Evolutionary conservation across 2,888 invertebrate species (phyloP).

Genomic region (Mesorhabditis sp.): DNA sequence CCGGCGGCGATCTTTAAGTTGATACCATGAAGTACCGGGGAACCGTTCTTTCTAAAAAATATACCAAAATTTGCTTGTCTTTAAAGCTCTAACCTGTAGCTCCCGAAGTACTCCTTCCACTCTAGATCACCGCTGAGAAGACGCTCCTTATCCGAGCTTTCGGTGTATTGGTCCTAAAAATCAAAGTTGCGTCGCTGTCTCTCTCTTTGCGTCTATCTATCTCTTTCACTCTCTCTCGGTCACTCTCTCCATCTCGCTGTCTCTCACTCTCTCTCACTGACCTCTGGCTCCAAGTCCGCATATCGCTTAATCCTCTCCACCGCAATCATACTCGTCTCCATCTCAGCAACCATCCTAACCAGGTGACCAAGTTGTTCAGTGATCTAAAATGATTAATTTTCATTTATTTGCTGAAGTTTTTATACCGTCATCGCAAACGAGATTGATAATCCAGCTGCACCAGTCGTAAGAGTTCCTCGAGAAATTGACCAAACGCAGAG

Average conservation of each 20-base stretch:
- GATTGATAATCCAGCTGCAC: not conserved
- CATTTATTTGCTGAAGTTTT: not conserved
- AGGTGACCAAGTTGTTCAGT: not conserved
- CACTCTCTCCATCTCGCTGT: not conserved
- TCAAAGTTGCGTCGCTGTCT: no score
- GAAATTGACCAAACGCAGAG: conserved; percentile 2
- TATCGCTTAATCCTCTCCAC: conserved; percentile 4
- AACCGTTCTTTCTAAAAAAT: not conserved
- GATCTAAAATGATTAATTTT: not conserved
- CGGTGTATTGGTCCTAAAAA: not conserved
- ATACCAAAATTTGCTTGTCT: not conserved
- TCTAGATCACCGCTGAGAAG: not conserved
- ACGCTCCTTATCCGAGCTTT: not conserved
- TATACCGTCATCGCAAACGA: not conserved
- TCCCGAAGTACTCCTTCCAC: not conserved
- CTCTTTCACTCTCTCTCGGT: not conserved
- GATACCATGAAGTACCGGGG: not conserved
- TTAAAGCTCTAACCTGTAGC: not conserved
- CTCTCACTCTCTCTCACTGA: not conserved
- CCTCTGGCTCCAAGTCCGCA: not conserved
- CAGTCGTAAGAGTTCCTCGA: not conserved
- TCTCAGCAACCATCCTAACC: not conserved
- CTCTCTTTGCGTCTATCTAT: no score
- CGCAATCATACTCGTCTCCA: conserved; percentile 5
- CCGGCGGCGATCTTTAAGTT: not conserved